phyloP scores from a whole-genome alignment of 2,797 vertebrate genomes.

The Oryzias sinensis region DNA sequence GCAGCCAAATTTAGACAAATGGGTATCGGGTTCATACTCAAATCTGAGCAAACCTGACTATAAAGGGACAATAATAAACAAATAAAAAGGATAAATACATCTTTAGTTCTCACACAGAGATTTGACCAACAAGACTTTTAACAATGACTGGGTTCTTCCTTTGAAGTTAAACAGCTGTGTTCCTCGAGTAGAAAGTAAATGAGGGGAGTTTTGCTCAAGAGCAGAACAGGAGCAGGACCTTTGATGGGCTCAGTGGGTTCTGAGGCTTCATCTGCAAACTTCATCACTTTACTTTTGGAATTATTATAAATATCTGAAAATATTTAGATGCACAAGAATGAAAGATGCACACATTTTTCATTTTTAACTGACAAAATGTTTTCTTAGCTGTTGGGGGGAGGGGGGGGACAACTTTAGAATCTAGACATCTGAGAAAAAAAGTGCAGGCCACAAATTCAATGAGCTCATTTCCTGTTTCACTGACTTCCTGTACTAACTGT shows the following conservation, averaged over 20 bases:
- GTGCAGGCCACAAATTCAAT: conserved; percentile 46
- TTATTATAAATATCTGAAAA: not conserved
- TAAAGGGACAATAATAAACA: conserved; percentile 55
- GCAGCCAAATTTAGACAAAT: conserved; percentile 33
- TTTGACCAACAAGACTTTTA: conserved; percentile 37
- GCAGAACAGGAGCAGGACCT: conserved; percentile 23
- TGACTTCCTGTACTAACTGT: conserved; percentile 32
- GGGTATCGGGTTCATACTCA: conserved; percentile 28
- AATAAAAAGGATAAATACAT: conserved; percentile 8
- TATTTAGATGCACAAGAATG: not conserved
- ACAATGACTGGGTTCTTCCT: conserved; percentile 44
- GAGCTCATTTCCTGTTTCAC: conserved; percentile 71
- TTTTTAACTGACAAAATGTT: too few species aligned
- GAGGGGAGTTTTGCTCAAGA: conserved; percentile 37
- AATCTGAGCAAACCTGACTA: conserved; percentile 51
- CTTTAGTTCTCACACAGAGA: conserved; percentile 1
- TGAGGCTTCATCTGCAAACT: not conserved
- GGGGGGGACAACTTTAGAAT: conserved; percentile 61
- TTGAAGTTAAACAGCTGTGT: conserved; percentile 65
- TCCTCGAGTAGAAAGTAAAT: conserved; percentile 28
- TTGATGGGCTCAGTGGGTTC: conserved; percentile 1
- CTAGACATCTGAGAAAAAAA: conserved; percentile 24
- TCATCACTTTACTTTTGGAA: not conserved
- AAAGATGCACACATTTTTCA: too few species aligned
- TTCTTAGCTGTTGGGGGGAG: conserved; percentile 25